These are phyloP conservation scores for Heterotis niloticus DNA, from an alignment of 2,113 vertebrate genomes.

Conservation along the genomic window DNA sequence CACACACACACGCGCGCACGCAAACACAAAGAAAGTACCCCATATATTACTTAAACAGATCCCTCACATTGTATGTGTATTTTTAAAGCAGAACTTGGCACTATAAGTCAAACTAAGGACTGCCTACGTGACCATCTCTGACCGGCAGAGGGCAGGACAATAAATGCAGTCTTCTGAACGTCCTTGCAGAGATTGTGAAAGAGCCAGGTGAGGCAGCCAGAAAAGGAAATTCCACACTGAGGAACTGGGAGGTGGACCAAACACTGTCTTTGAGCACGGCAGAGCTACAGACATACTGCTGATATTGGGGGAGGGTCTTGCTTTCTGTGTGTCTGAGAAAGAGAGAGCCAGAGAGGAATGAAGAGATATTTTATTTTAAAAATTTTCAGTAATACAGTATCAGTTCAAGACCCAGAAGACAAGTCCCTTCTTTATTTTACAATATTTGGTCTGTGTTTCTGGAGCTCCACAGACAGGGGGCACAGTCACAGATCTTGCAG, in stretches of 20 bases:
- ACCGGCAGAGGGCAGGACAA: no score
- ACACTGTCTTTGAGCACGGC: background rate
- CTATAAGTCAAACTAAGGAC: no score
- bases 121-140: no score
- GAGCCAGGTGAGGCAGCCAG: background rate
- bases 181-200: background rate
- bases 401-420: background rate
- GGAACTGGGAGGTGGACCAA: background rate
- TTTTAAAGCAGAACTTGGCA: no score
- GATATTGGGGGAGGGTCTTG: background rate
- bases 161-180: no score
- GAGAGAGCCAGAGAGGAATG: background rate
- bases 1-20: no score
- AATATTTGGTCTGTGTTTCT: background rate
- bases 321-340: conserved; percentile 21
- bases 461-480: background rate
- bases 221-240: conserved; percentile 7
- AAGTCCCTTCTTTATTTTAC: conserved; percentile 10
- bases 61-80: no score
- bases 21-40: no score
- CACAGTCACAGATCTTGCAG: background rate
- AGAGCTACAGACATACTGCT: no score
- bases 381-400: background rate
- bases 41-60: no score
- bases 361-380: background rate